phyloP scores from a whole-genome alignment of 2,113 vertebrate species.

The Athene noctua region DNA sequence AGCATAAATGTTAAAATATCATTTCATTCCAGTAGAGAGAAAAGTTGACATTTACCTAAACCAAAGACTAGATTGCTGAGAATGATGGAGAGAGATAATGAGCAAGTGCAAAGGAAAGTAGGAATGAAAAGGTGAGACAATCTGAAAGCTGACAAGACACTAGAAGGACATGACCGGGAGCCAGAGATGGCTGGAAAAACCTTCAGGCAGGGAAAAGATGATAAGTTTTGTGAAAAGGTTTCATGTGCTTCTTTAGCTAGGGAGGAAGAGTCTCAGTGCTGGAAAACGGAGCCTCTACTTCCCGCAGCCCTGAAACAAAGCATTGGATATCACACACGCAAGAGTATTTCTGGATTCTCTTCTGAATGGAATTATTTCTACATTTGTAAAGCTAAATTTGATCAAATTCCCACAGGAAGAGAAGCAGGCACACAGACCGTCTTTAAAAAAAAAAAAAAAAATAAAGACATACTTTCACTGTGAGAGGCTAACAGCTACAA shows the following conservation, averaged over 20 bases:
- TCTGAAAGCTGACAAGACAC: conserved; percentile 47
- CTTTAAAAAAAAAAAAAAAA: neutral
- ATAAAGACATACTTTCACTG: neutral
- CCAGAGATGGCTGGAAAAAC: neutral
- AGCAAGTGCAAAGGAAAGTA: conserved; percentile 29
- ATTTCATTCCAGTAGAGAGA: conserved; percentile 27
- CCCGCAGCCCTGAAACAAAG: neutral
- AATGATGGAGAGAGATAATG: conserved; percentile 46
- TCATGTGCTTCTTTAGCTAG: neutral
- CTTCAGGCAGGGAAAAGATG: neutral
- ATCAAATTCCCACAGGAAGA: conserved; percentile 35
- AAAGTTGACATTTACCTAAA: conserved; percentile 64
- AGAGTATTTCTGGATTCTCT: neutral
- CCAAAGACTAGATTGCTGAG: conserved; percentile 33
- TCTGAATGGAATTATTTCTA: conserved; percentile 41
- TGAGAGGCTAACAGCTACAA: neutral
- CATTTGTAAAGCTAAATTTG: conserved; percentile 54
- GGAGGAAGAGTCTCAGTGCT: neutral
- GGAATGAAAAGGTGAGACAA: conserved; percentile 51
- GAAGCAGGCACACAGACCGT: neutral
- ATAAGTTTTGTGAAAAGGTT: conserved; percentile 27
- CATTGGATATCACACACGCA: neutral
- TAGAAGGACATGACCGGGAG: conserved; percentile 30
- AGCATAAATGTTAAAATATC: conserved; percentile 57
- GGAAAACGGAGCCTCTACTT: neutral